Evolutionary conservation across 2,797 vertebrate genomes (phyloP), one percentile per base, ranked within the genome.

Genomic region (Pangasius djambal): DNA sequence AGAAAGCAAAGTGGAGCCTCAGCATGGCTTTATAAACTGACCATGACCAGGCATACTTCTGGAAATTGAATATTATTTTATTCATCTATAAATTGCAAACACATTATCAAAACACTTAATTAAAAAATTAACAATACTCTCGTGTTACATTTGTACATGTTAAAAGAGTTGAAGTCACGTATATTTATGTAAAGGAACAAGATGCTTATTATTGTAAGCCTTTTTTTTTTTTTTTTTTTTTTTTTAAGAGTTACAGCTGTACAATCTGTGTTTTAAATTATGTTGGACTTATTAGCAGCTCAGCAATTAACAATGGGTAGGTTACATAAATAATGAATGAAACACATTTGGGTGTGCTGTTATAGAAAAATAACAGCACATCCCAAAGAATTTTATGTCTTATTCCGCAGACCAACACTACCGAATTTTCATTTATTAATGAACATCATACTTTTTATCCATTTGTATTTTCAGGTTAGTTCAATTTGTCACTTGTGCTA

Each of bases 81-180:
- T 44, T 87, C 15, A 59, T 48, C 5, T 37, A 82, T 70, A 82
- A 82, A 82, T n/a, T 59, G 9, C 31, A 28, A 48, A 72, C 31
- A 69, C 48, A 25, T 72, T 40, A 25, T 52, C 15, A 28, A 78
- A 6, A 52, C 6, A 55, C 50, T 18, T 22, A 1, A 40, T 40
- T 28, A 25, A 37, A 55, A 55, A 79, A 79, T 55, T 0, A 79
- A 31, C 37, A 81, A 34, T 37, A 44, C 18, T 59, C 7, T 48
- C 74, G 48, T 61, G 37, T 78, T 61, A 88, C 52, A 81, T 67
- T 4, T 81, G 77, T 81, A 59, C 69, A 72, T 72, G 18, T 28
- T 40, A 37, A 37, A 37, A 72, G 18, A 72, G 77, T 79, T 57
- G 15, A 7, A 31, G 22, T 59, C 25, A 83, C 13, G 28, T 61